A percentile compares a stretch with the other conserved stretches of the same genome.
phyloP scores from a whole-genome alignment of 2,113 vertebrate genomes.

The Puffinus mauretanicus region DNA sequence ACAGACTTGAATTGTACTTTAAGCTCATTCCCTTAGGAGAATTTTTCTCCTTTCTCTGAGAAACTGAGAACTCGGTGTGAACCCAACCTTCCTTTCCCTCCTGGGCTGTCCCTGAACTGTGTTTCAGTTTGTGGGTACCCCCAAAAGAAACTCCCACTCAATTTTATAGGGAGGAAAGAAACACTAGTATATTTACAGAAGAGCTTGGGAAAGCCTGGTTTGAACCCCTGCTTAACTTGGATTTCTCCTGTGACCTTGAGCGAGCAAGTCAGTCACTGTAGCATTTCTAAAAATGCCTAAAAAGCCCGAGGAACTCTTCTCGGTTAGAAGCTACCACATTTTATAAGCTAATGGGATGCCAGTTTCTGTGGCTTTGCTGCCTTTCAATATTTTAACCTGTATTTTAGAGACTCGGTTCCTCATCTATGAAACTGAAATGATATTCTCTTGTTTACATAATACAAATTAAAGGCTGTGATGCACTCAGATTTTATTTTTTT shows the following conservation, averaged over 20 bases:
- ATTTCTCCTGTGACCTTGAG: background rate
- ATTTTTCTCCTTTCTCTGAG: background rate
- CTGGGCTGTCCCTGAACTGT: background rate
- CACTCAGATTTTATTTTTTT: background rate
- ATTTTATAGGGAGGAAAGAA: background rate
- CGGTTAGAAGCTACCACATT: accelerated
- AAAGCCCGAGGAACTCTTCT: background rate
- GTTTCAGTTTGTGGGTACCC: background rate
- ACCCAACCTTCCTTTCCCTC: background rate
- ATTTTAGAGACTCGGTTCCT: background rate
- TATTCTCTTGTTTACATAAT: background rate
- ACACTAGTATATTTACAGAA: background rate
- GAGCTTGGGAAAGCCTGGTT: background rate
- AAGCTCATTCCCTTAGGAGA: background rate
- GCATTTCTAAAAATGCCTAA: background rate
- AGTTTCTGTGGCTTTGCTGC: background rate
- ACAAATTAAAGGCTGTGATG: background rate
- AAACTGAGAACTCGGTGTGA: background rate
- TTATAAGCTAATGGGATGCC: background rate
- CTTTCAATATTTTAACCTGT: background rate
- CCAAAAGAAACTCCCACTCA: background rate
- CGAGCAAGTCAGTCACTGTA: background rate
- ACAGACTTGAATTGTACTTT: background rate
- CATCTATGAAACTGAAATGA: background rate
- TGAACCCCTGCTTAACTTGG: background rate